Base-by-base conservation (phyloP, 2,113 vertebrate genomes). In the Phodopus roborovskii region DNA sequence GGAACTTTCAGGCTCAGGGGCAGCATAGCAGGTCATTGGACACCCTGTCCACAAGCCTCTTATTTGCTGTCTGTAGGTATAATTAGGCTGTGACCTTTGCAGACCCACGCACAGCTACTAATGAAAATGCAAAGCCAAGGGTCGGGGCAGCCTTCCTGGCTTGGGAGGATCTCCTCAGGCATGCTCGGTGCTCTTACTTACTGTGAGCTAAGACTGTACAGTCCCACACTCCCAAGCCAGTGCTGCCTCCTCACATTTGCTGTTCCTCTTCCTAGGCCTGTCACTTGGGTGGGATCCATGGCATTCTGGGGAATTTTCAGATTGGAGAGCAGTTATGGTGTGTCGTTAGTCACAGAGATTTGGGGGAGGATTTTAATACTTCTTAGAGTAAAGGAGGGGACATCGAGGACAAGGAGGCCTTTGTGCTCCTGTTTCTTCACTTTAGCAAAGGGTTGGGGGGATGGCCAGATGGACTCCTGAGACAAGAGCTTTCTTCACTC, bases 71-170 rank as follows among this genome's bases (percentile, higher is more conserved):
- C 79, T 64, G 26, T 70, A 97, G 95, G 93, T 90, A 89, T 95
- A 97, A 96, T 96, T 90, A 94, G 90, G 56, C 90, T 48, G 9
- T 94, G 96, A 95, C 92, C 95, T 91, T 90, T 92, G 79, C 82
- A 78, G 75, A 93, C 82, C 48, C 39, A 66, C 86, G 66, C 83
- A 81, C 19, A 88, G 93, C 53, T 58, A 81, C 79, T 95, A 92
- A 94, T 82, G 66, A 97, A 90, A 95, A 96, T 39, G 39, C 50
- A 92, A 88, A 94, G 58, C n/a, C 56, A 64, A 24, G 7, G 48
- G 56, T 12, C 5, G 7, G 17, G 0, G 17, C 53, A 9, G 33
- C 74, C 15, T 13, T 62, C 53, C 92, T 53, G 66, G 78, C 12
- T 93, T 68, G 90, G 85, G 82, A 66, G 66, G 50, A 78, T 90